Conservation (phyloP, 2,888 invertebrate genomes). For the Leucania comma region DNA sequence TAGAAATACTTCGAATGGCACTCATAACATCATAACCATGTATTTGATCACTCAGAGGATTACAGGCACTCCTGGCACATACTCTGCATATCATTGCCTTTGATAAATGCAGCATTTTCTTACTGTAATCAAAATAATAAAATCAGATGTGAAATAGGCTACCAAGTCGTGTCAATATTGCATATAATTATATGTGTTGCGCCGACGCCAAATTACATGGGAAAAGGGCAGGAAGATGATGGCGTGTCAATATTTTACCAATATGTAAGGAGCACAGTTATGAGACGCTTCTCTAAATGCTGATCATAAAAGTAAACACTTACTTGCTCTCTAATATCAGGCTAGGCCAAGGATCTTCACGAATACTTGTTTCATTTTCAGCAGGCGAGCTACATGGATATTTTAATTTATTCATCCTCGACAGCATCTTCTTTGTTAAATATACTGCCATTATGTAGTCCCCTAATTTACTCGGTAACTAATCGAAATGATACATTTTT, state of each 20-base stretch:
- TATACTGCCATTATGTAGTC: conserved; percentile 80
- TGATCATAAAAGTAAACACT: conserved; percentile 54
- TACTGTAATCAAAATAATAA: conserved; percentile 68
- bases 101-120: conserved; percentile 73
- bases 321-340: conserved; percentile 74
- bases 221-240: too few relatives aligned
- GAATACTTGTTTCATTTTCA: conserved; percentile 70
- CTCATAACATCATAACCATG: conserved; percentile 82
- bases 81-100: conserved; percentile 85
- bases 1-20: conserved; percentile 81
- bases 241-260: not conserved
- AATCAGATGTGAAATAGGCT: not conserved
- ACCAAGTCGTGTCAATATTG: not conserved
- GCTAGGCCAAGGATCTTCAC: conserved; percentile 83
- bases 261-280: not conserved
- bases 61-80: conserved; percentile 82
- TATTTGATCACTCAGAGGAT: conserved; percentile 81
- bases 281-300: not conserved
- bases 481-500: conserved; percentile 3
- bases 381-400: conserved; percentile 69
- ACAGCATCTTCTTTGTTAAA: conserved; percentile 83
- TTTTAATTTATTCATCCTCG: conserved; percentile 78
- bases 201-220: too few relatives aligned
- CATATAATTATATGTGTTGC: too few relatives aligned
- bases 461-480: conserved; percentile 2